Base-by-base conservation (phyloP, 1,140 invertebrate species). In the Rhopalosiphum padi region DNA sequence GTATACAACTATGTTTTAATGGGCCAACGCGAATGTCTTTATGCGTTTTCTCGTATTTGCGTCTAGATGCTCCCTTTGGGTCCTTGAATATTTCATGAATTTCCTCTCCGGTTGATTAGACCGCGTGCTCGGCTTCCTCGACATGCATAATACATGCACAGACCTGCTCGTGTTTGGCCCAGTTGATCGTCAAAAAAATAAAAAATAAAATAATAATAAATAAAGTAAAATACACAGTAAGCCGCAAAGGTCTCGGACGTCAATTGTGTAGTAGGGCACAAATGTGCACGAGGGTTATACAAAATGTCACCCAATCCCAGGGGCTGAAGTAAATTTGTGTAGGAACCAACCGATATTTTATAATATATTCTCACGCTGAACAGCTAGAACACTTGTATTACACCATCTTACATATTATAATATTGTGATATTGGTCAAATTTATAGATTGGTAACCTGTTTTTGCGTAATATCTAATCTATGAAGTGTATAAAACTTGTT, bases 51-150 rank as follows among this genome's bases (percentile, higher is more conserved):
- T 68, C 30, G 18, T 46, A 51, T 88, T 35, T 88, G 48, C 48
- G 46, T n/a, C 87, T n/a, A 18, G 85, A 46, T 86, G 87, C 48
- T 21, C 86, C 86, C 48, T 37, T n/a, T 48, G 41, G 41, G 43
- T 46, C 21, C 18, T 82, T 93, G 91, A 93, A 93, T 93, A 86
- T 93, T 93, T 93, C 91, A 93, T 86, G 91, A 53, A 93, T 51
- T 53, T 90, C 30, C 91, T 93, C 82, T 93, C 46, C n/a, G 30
- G 91, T 93, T 93, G 91, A 93, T 93, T 93, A 93, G 51, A 93
- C 91, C 51, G 48, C 35, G 35, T 53, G 23, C 55, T 46, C 37
- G 37, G 41, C 37, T 46, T 85, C 23, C 91, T 93, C 30, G 15
- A 43, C 91, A 48, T 93, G 51, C 91, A 93, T 93, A 93, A 93